Evolutionary conservation across 1,140 invertebrate genomes (phyloP), one percentile per base, ranked within the genome.

Genomic region (Drosophila pseudoobscura): DNA sequence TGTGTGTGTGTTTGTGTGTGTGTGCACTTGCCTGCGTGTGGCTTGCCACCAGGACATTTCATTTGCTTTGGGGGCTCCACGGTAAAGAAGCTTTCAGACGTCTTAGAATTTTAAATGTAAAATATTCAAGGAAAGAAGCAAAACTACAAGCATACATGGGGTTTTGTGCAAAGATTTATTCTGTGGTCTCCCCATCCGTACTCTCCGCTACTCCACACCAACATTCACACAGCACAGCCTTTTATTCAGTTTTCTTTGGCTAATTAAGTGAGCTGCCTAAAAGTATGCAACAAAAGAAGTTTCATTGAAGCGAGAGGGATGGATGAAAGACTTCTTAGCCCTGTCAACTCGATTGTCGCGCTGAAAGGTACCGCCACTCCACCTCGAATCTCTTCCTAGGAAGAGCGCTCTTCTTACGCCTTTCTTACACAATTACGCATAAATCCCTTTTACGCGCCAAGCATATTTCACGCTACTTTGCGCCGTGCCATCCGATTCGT

Each of bases 371-470:
- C 75, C 75, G 66, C 72, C 58, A 39, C 74, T 76, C 78, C 70
- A 61, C 4, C 24, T 65, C 55, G 46, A 44, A 58, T 52, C 47
- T 43, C 15, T 7, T n/a, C 52, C 68, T 46, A 59, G 59, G 35
- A 31, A 8, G 2, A 31, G 2, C 2, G 24, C 58, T 41, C 52
- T 83, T 44, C 72, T 90, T 77, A 89, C 78, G 80, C 80, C 78
- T 68, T 87, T 90, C 87, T 85, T 73, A 90, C 75, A 90, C 68
- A 90, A 90, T 90, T 90, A 90, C 61, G 82, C 73, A 76, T 90
- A 90, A 90, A 90, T 88, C 87, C 78, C 71, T 72, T 89, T 77
- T 83, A 83, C 78, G 75, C 80, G 72, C 72, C 64, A 70, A 77
- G 75, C 78, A 83, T 82, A 83, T 77, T 90, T 90, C 72, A 75